A percentile compares a stretch with the other conserved stretches of the same genome.
Conservation (phyloP, 2,888 invertebrate species). For the Teleiodes luculella region DNA sequence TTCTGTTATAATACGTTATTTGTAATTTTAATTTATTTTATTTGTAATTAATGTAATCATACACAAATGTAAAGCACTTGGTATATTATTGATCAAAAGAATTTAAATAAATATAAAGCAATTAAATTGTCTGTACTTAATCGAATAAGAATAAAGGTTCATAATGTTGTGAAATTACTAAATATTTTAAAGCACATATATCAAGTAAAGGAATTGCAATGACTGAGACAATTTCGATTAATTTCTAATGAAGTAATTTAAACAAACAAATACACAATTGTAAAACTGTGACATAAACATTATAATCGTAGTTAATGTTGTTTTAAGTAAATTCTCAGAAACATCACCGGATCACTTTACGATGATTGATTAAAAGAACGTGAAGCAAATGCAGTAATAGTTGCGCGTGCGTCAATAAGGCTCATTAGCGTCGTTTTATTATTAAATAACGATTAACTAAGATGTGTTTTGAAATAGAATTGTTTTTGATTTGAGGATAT, state of each 20-base stretch:
- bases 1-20: no score
- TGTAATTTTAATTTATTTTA: no score
- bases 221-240: not conserved
- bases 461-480: constrained; percentile 2
- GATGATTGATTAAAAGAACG: not conserved
- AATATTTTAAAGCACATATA: no score
- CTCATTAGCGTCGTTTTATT: not conserved
- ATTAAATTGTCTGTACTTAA: no score
- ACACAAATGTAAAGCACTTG: no score
- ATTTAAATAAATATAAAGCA: no score
- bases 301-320: not conserved
- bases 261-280: not conserved
- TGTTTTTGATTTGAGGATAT: constrained; percentile 7
- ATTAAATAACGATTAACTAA: not conserved
- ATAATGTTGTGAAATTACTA: no score
- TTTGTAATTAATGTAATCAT: no score
- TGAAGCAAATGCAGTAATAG: not conserved
- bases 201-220: no score
- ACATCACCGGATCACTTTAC: not conserved
- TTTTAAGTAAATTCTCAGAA: not conserved
- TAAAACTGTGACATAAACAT: not conserved
- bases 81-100: no score
- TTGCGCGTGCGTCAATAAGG: not conserved
- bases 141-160: no score
- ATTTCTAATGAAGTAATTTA: not conserved